Percentiles rank a stretch among this genome's conserved stretches.
phyloP scores from a whole-genome alignment of 2,797 vertebrate species.

The Rhinichthys osculus region DNA sequence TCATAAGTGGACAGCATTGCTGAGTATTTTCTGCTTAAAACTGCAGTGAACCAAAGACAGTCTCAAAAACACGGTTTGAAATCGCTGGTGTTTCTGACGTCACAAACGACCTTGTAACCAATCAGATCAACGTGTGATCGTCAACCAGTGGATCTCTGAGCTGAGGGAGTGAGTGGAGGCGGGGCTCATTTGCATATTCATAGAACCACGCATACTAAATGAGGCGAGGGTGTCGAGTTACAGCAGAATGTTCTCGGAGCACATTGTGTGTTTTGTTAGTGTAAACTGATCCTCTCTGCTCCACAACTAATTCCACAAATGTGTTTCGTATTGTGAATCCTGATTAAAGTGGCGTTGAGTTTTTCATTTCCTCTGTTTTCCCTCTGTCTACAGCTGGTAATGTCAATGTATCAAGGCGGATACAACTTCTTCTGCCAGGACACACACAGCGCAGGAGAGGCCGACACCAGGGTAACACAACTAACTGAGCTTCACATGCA shows the following conservation, averaged over 20 bases:
- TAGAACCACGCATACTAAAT: too few species aligned
- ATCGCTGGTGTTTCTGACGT: too few species aligned
- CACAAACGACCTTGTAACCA: too few species aligned
- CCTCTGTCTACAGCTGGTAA: slow-evolving; percentile 80
- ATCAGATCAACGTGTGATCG: too few species aligned
- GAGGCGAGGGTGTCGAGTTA: too few species aligned
- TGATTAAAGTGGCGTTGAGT: not conserved
- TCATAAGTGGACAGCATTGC: too few species aligned
- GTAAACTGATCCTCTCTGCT: not conserved
- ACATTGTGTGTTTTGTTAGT: not conserved
- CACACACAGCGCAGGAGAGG: slow-evolving; percentile 85
- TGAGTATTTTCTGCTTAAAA: too few species aligned
- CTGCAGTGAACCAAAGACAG: too few species aligned
- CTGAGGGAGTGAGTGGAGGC: too few species aligned
- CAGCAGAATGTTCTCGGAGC: not conserved
- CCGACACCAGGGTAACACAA: slow-evolving; percentile 87
- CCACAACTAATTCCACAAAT: not conserved
- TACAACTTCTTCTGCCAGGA: slow-evolving; percentile 97
- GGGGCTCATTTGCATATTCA: too few species aligned
- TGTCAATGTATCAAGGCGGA: slow-evolving; percentile 84
- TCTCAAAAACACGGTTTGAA: too few species aligned
- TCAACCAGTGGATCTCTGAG: too few species aligned
- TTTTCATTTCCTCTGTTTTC: not conserved
- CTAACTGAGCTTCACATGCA: not conserved
- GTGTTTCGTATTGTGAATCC: not conserved